A percentile compares a stretch with the other conserved stretches of the same genome.
Evolutionary conservation across 2,113 vertebrate species (phyloP).

Genomic region (Cyanoliseus patagonus): DNA sequence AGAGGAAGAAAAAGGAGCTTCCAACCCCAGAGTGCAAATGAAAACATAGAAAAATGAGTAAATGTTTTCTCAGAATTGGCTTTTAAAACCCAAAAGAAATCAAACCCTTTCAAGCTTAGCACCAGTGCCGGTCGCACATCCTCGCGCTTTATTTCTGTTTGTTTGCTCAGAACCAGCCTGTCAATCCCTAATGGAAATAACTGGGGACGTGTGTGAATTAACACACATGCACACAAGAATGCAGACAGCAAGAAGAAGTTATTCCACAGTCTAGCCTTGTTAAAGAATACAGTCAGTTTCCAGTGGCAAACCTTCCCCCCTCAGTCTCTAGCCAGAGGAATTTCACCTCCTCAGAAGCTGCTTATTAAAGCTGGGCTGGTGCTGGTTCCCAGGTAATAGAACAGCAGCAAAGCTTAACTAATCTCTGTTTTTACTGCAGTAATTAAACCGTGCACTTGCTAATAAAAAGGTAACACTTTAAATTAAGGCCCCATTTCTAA

Average conservation of each 20-base stretch:
- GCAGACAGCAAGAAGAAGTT: conserved; percentile 72
- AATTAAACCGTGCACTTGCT: conserved; percentile 74
- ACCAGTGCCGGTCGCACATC: not conserved
- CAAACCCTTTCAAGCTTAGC: not conserved
- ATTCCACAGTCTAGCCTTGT: conserved; percentile 74
- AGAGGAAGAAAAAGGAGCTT: not conserved
- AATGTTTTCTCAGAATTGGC: not conserved
- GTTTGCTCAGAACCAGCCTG: not conserved
- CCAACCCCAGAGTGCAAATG: not conserved
- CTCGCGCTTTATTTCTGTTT: not conserved
- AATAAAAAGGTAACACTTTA: conserved; percentile 76
- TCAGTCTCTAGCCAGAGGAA: conserved; percentile 61
- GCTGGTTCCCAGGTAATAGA: conserved; percentile 69
- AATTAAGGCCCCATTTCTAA: conserved; percentile 67
- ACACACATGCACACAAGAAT: conserved; percentile 59
- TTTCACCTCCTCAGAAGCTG: conserved; percentile 58
- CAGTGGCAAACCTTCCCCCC: conserved; percentile 54
- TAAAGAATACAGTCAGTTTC: conserved; percentile 67
- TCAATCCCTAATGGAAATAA: conserved; percentile 23
- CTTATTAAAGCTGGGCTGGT: conserved; percentile 55
- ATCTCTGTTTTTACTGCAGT: conserved; percentile 71
- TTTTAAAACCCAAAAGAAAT: not conserved
- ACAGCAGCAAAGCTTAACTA: conserved; percentile 71
- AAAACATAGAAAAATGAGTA: not conserved
- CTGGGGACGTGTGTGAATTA: conserved; percentile 11